Percentiles rank a stretch among this genome's conserved stretches.
Conservation (phyloP, 2,113 vertebrate genomes). For the Tupaia chinensis region DNA sequence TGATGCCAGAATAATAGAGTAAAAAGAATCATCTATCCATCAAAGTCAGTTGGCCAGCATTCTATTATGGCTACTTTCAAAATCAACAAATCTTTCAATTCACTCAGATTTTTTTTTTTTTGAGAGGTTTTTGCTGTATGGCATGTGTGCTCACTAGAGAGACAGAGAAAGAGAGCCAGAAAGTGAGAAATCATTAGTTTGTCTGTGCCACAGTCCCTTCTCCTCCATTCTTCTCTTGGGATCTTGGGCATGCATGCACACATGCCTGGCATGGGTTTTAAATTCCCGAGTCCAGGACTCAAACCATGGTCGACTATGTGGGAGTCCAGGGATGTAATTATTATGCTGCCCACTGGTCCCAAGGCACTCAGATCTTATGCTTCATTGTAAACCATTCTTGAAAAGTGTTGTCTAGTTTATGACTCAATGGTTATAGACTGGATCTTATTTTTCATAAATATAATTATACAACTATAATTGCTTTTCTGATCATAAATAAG, state of each 20-base stretch:
- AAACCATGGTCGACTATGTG: too few relatives aligned
- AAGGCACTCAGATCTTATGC: neutral
- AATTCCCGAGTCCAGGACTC: too few relatives aligned
- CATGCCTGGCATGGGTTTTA: too few relatives aligned
- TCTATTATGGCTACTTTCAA: neutral
- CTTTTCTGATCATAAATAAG: conserved; percentile 41
- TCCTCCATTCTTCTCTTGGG: too few relatives aligned
- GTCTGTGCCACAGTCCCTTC: too few relatives aligned
- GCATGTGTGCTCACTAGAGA: too few relatives aligned
- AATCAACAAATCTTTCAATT: neutral
- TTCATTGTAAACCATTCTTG: neutral
- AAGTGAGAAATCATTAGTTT: too few relatives aligned
- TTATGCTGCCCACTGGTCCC: too few relatives aligned
- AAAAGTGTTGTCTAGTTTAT: neutral
- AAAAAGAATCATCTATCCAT: neutral
- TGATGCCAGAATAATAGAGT: neutral
- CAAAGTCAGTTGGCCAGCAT: neutral
- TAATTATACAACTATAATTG: neutral
- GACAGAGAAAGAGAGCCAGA: too few relatives aligned
- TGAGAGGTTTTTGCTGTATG: too few relatives aligned
- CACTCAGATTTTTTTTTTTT: neutral
- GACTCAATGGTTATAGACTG: neutral
- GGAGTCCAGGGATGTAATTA: too few relatives aligned
- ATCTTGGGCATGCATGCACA: too few relatives aligned
- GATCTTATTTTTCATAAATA: neutral